Evolutionary conservation across 2,113 vertebrate species (phyloP).

Genomic region (Phycodurus eques): DNA sequence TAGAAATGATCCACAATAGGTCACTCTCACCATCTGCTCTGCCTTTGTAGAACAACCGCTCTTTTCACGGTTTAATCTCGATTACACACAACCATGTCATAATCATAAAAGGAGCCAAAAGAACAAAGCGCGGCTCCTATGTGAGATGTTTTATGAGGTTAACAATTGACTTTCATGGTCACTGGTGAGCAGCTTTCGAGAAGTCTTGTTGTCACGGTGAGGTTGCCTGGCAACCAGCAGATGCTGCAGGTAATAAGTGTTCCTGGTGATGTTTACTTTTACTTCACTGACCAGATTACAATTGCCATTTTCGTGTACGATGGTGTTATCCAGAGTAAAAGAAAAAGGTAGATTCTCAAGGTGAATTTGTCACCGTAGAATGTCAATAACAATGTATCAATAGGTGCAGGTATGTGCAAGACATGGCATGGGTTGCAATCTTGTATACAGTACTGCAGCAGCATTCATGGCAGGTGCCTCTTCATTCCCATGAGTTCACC

Average conservation of each 20-base stretch:
- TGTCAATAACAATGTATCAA: not conserved
- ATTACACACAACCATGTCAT: not conserved
- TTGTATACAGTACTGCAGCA: not conserved
- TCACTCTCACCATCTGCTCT: conserved; percentile 61
- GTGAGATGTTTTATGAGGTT: conserved; percentile 2
- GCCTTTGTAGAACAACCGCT: conserved; percentile 39
- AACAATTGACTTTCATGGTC: not conserved
- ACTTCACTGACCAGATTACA: not conserved
- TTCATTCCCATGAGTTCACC: conserved; percentile 10
- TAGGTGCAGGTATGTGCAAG: not conserved
- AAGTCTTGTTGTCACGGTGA: conserved; percentile 3
- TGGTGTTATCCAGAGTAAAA: not conserved
- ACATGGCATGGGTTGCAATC: conserved; percentile 1
- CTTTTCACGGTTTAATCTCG: conserved; percentile 4
- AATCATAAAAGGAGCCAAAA: not conserved
- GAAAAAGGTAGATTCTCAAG: not conserved
- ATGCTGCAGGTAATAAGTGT: not conserved
- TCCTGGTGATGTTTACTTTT: not conserved
- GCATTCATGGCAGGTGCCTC: conserved; percentile 22
- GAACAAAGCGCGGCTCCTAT: not conserved
- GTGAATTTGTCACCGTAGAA: not conserved
- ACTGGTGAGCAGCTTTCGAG: not conserved
- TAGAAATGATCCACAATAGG: conserved; percentile 49
- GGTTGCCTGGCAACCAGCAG: conserved; percentile 7
- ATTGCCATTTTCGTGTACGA: not conserved